A percentile compares a stretch with the other conserved stretches of the same genome.
Conservation (phyloP, 2,797 vertebrate species). For the Poecilia velifera region DNA sequence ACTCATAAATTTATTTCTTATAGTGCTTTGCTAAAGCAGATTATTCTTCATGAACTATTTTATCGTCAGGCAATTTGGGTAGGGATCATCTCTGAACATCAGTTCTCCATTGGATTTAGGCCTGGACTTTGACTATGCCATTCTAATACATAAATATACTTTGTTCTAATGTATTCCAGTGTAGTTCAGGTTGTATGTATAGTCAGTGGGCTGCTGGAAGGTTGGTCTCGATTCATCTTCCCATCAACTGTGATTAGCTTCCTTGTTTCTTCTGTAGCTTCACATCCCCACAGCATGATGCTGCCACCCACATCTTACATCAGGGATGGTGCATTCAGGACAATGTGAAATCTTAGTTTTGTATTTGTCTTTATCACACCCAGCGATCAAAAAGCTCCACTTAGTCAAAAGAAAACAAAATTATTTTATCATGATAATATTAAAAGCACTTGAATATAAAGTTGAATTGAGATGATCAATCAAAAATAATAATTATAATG, state of each 20-base stretch:
- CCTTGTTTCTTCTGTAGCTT: background rate
- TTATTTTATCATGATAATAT: background rate
- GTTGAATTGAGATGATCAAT: background rate
- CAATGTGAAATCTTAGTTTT: no score
- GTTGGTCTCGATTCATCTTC: background rate
- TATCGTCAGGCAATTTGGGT: background rate
- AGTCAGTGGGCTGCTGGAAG: background rate
- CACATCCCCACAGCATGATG: background rate
- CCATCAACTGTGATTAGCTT: background rate
- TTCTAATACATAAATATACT: background rate
- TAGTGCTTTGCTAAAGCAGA: background rate
- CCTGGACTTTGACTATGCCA: background rate
- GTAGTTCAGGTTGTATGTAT: background rate
- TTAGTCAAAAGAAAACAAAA: background rate
- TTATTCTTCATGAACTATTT: background rate
- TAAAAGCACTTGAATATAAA: background rate
- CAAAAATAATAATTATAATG: no score
- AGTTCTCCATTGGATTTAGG: background rate
- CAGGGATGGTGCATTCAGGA: no score
- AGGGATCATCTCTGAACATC: background rate
- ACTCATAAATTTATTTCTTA: background rate
- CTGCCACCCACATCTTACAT: background rate
- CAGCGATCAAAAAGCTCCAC: background rate
- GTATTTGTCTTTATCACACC: background rate
- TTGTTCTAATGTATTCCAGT: background rate